phyloP scores from a whole-genome alignment of 2,797 vertebrate species.

The Acanthurus tractus region DNA sequence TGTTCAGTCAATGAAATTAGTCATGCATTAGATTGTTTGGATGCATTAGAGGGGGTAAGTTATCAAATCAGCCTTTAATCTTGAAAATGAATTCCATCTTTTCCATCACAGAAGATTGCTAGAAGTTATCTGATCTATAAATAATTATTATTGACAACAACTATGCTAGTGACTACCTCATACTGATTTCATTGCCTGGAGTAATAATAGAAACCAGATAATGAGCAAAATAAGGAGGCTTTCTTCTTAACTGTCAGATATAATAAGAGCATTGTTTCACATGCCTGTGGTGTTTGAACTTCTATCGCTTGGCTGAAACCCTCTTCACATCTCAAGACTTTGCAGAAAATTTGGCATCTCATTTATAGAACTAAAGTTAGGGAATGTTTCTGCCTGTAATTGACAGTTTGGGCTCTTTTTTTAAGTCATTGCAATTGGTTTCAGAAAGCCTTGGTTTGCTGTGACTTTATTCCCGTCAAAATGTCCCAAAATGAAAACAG shows the following conservation, averaged over 20 bases:
- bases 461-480: slow-evolving; percentile 20
- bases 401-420: slow-evolving; percentile 13
- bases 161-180: slow-evolving; percentile 1
- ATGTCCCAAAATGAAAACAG: slow-evolving; percentile 8
- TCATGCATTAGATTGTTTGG: slow-evolving; percentile 19
- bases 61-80: slow-evolving; percentile 12
- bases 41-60: neutral
- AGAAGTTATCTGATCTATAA: slow-evolving; percentile 19
- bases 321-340: neutral
- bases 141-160: neutral
- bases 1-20: slow-evolving; percentile 30
- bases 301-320: slow-evolving; percentile 19
- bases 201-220: slow-evolving; percentile 29
- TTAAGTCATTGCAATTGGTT: slow-evolving; percentile 27
- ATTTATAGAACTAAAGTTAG: neutral
- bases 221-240: slow-evolving; percentile 34
- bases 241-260: slow-evolving; percentile 29
- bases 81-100: neutral
- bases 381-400: slow-evolving; percentile 1
- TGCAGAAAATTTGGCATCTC: neutral
- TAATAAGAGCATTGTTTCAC: slow-evolving; percentile 9
- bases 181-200: slow-evolving; percentile 6
- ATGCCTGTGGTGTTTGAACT: slow-evolving; percentile 14
- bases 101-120: neutral
- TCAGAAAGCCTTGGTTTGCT: neutral